Evolutionary conservation across 2,113 vertebrate species (phyloP), one percentile per base, ranked within the genome.

Genomic region (Cariama cristata): DNA sequence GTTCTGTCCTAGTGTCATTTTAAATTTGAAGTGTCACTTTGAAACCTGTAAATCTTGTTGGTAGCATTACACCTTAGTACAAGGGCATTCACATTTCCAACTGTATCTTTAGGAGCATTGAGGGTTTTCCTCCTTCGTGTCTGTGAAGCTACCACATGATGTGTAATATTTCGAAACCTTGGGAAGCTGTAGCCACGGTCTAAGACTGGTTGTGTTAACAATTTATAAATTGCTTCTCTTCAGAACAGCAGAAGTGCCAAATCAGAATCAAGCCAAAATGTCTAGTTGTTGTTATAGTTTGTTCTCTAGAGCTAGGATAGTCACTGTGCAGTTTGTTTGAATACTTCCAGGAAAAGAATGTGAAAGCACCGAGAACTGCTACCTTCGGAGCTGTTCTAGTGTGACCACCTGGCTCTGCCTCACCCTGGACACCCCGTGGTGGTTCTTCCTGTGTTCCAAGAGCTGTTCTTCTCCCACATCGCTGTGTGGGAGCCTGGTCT

Each of bases 401-500:
- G 0, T 33, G 49, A 11, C 23, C 14, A 21, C 42, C 12, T 27
- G 68, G 14, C 11, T 68, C 49, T 58, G 12, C 55, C 17, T 56
- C 11, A 3, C 35, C 10, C 45, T 3, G 1, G 59, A 23, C 23
- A 26, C 1, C 2, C 27, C 6, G 0, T 53, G 17, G 12, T 44
- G n/a, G 2, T 74, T 62, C 23, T 24, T 42, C 55, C 28, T 0
- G 0, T 42, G 19, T 40, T 56, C 59, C 52, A 12, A 2, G n/a
- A 71, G 28, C 62, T 79, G 35, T 22, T 73, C 21, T 27, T 52
- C 52, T 50, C 24, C 58, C 40, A 10, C 1, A 0, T 38, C 26
- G 23, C 26, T 6, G 1, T 4, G 1, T 50, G 30, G 30, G n/a
- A 67, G 15, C 49, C 27, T 58, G 21, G 6, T 53, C 49, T 32